Evolutionary conservation across 2,113 vertebrate genomes (phyloP).

Genomic region (Anoura caudifer): DNA sequence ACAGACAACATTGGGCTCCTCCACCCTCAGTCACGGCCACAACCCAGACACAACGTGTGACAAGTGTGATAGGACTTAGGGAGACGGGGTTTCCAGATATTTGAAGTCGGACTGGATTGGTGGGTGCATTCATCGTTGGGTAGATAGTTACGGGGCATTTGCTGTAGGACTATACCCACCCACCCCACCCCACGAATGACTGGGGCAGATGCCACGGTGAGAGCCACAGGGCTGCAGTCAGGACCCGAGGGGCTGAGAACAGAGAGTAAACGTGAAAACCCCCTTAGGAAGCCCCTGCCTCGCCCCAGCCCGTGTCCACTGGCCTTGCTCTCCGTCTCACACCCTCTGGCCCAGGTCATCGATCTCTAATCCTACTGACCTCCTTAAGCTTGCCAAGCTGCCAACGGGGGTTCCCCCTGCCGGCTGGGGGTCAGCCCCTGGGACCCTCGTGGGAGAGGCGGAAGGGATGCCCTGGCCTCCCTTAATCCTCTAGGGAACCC

Average conservation of each 20-base stretch:
- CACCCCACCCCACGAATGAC: not conserved
- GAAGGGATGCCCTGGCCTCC: no score
- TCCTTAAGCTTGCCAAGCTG: not conserved
- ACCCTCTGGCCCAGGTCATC: not conserved
- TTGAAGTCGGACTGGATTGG: not conserved
- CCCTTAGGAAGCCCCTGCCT: not conserved
- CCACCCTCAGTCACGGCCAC: not conserved
- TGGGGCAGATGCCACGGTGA: not conserved
- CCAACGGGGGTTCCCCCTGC: no score
- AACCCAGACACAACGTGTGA: no score
- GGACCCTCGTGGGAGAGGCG: not conserved
- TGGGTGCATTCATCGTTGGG: not conserved
- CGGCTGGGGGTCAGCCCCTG: not conserved
- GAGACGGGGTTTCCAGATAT: not conserved
- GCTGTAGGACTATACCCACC: not conserved
- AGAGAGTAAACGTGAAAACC: not conserved
- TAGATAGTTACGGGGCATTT: not conserved
- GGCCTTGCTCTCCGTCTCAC: not conserved
- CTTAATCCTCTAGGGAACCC: fast-evolving
- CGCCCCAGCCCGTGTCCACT: not conserved
- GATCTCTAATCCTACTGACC: not conserved
- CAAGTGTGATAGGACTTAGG: not conserved
- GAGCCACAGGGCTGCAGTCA: not conserved
- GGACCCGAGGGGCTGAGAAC: no score
- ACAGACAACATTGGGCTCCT: not conserved